Conservation (phyloP, 2,113 vertebrate species). For the Crocuta crocuta region DNA sequence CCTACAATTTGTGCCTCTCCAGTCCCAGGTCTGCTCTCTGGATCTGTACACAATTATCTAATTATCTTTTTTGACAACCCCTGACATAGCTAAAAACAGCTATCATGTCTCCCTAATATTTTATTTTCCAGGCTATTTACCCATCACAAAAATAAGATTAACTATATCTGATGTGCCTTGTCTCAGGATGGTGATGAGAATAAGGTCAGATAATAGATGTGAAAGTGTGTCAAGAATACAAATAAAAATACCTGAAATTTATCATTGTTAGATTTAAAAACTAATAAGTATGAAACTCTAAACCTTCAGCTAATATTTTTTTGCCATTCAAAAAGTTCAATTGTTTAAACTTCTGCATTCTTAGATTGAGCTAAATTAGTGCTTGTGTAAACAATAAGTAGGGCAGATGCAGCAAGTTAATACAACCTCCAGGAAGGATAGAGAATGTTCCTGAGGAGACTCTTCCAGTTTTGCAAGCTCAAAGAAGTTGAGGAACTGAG, state of each 20-base stretch:
- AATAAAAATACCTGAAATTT: conserved; percentile 33
- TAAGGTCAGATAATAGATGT: conserved; percentile 53
- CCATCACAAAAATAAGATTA: conserved; percentile 47
- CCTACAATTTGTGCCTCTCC: not conserved
- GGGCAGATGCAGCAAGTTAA: not conserved
- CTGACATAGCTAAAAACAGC: conserved; percentile 51
- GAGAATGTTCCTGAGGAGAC: not conserved
- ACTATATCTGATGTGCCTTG: not conserved
- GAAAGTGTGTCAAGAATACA: conserved; percentile 46
- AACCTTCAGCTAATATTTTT: not conserved
- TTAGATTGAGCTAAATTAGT: not conserved
- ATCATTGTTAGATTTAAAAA: conserved; percentile 37
- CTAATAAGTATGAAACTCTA: conserved; percentile 20
- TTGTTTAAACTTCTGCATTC: not conserved
- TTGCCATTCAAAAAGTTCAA: not conserved
- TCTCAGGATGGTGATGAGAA: conserved; percentile 30
- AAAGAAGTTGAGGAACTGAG: not conserved
- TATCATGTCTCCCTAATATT: conserved; percentile 58
- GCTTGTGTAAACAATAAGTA: not conserved
- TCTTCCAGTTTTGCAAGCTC: not conserved
- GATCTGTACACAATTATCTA: conserved; percentile 32
- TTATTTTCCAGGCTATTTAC: conserved; percentile 67
- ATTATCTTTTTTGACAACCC: conserved; percentile 50
- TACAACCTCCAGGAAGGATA: not conserved
- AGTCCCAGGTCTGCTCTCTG: not conserved